Evolutionary conservation across 2,797 vertebrate species (phyloP).

Genomic region (Okamejei kenojei): DNA sequence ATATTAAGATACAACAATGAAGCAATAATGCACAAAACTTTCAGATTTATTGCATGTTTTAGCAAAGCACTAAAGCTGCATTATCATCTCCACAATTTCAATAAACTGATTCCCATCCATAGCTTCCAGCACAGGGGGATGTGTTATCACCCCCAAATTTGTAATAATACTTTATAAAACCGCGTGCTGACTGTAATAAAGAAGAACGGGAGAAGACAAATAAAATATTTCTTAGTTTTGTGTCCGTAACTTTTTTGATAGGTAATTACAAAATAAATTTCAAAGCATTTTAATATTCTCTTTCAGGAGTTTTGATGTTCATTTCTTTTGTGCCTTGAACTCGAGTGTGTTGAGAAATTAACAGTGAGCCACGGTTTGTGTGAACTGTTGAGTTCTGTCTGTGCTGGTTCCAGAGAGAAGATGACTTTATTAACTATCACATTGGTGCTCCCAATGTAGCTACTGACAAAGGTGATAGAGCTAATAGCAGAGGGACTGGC

Average conservation of each 20-base stretch:
- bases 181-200: conserved; percentile 8
- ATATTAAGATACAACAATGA: conserved; percentile 38
- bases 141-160: conserved; percentile 26
- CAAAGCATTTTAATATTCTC: not conserved
- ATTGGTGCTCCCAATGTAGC: not conserved
- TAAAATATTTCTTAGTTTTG: conserved; percentile 26
- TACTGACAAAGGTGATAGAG: not conserved
- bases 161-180: conserved; percentile 37
- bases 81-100: conserved; percentile 38
- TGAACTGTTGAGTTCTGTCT: not conserved
- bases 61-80: conserved; percentile 27
- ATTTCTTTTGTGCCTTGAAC: not conserved
- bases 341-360: not conserved
- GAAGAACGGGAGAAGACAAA: conserved; percentile 17
- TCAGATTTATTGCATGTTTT: conserved; percentile 36
- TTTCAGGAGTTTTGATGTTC: not conserved
- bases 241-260: not conserved
- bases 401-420: not conserved
- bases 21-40: conserved; percentile 36
- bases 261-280: not conserved
- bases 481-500: not conserved
- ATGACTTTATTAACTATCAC: not conserved
- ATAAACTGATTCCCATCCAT: conserved; percentile 33
- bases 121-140: conserved; percentile 28
- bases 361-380: not conserved